A percentile compares a stretch with the other conserved stretches of the same genome.
Conservation (phyloP, 2,797 vertebrate genomes). For the Esox lucius region DNA sequence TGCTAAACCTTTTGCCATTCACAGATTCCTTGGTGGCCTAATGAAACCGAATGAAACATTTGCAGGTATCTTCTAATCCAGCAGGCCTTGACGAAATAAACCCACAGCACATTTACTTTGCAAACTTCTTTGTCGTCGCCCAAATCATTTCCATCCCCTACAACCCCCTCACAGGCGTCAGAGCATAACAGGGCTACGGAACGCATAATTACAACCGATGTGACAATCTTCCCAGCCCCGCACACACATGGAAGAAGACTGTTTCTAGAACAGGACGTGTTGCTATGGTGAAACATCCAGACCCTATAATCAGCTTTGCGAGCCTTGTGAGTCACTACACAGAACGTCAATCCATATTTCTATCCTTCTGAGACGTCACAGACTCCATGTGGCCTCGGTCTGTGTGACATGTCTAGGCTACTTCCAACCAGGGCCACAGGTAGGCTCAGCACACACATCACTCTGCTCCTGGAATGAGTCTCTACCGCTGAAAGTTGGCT, state of each 20-base stretch:
- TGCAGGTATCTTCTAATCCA: neutral
- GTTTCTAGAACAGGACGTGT: slow-evolving; percentile 56
- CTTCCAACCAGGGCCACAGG: neutral
- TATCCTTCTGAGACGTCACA: neutral
- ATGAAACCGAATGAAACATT: no score
- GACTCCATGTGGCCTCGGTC: neutral
- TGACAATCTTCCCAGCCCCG: slow-evolving; percentile 44
- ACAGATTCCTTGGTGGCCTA: no score
- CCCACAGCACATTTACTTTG: neutral
- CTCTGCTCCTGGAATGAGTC: neutral
- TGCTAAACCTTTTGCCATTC: no score
- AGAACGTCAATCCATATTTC: neutral
- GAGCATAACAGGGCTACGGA: neutral
- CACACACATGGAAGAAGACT: slow-evolving; percentile 31
- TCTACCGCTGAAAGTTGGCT: neutral
- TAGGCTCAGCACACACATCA: neutral
- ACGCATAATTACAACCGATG: slow-evolving; percentile 35
- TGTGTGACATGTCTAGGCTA: neutral
- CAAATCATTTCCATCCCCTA: neutral
- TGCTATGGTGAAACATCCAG: slow-evolving; percentile 58
- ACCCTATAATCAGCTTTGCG: slow-evolving; percentile 57
- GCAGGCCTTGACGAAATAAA: neutral
- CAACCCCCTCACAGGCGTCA: neutral
- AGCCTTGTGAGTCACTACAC: neutral
- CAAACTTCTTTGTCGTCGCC: neutral